phyloP scores from a whole-genome alignment of 2,888 invertebrate species.

The Psylliodes chrysocephalus region DNA sequence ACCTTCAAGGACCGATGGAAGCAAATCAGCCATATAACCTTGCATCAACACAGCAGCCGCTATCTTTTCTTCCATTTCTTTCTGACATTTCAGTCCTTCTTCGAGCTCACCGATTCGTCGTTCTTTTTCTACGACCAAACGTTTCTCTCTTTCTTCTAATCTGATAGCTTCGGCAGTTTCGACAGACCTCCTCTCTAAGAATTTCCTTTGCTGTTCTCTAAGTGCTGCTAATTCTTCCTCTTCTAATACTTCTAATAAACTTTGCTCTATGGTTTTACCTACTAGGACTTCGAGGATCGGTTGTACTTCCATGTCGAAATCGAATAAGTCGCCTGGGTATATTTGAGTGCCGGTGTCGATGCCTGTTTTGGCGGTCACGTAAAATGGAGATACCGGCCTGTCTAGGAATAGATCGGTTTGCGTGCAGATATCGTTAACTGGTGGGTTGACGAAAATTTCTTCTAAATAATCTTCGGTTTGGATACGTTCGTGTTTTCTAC shows the following conservation, averaged over 20 bases:
- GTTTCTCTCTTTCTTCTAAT: conserved; percentile 81
- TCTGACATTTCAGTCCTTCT: conserved; percentile 71
- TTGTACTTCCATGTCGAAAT: conserved; percentile 91
- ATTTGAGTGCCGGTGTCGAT: conserved; percentile 83
- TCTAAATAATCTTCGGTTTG: conserved; percentile 93
- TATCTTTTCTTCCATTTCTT: conserved; percentile 79
- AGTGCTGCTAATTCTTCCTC: conserved; percentile 90
- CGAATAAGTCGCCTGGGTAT: conserved; percentile 89
- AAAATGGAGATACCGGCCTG: conserved; percentile 82
- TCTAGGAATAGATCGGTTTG: conserved; percentile 86
- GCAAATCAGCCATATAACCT: conserved; percentile 86
- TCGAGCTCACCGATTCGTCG: conserved; percentile 78
- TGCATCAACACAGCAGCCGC: conserved; percentile 85
- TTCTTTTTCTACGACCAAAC: conserved; percentile 77
- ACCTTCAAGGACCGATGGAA: conserved; percentile 85
- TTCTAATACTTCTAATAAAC: conserved; percentile 88
- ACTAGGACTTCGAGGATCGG: conserved; percentile 90
- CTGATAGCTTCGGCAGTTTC: conserved; percentile 80
- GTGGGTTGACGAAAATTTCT: conserved; percentile 81
- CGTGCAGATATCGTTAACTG: conserved; percentile 80
- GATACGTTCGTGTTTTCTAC: conserved; percentile 85
- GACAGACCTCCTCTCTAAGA: conserved; percentile 77
- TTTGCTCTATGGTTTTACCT: conserved; percentile 90
- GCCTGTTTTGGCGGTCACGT: conserved; percentile 83
- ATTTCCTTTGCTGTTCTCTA: conserved; percentile 80